Evolutionary conservation across 2,797 vertebrate genomes (phyloP), one percentile per base, ranked within the genome.

Genomic region (Brachyrhaphis roseni): DNA sequence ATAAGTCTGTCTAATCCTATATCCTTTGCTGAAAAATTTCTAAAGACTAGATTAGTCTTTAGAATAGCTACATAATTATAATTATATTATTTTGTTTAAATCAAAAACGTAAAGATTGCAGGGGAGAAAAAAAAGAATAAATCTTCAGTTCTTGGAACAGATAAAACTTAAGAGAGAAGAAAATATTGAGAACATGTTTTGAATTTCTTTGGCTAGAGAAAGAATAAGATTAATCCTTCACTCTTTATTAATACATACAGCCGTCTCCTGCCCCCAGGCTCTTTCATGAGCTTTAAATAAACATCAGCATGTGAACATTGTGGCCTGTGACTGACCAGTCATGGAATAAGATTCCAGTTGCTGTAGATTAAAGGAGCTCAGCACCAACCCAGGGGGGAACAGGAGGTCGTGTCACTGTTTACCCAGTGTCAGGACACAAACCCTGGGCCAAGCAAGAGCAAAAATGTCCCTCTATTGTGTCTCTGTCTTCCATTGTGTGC

Each of bases 401-500:
- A 28, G 77, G 78, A 80, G 87, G 90, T 88, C 64, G 20, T 34
- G 70, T 68, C 73, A 15, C 51, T 87, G 81, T 93, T 89, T 94
- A 90, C 86, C 31, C 39, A 23, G 28, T 89, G 90, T 88, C 53
- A 91, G 51, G 43, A 91, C 91, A 83, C 72, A 87, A 86, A 47
- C 53, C 47, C 80, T 47, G 77, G 79, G 55, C 91, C 81, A 75
- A 64, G 86, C 87, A 66, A 43, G 84, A 83, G 89, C 68, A 91
- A 89, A 93, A 96, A 95, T 74, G 88, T 70, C 75, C 28, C 26
- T 88, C 90, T 66, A 95, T 96, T 95, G 91, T 92, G 88, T 90
- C 88, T 87, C 75, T 87, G 77, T 84, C 87, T 83, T 86, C 90
- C 93, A 96, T 96, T 96, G 93, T 96, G 46, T 77, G 84, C 62